A percentile compares a stretch with the other conserved stretches of the same genome.
phyloP scores from a whole-genome alignment of 1,140 invertebrate species.

The Battus philenor region DNA sequence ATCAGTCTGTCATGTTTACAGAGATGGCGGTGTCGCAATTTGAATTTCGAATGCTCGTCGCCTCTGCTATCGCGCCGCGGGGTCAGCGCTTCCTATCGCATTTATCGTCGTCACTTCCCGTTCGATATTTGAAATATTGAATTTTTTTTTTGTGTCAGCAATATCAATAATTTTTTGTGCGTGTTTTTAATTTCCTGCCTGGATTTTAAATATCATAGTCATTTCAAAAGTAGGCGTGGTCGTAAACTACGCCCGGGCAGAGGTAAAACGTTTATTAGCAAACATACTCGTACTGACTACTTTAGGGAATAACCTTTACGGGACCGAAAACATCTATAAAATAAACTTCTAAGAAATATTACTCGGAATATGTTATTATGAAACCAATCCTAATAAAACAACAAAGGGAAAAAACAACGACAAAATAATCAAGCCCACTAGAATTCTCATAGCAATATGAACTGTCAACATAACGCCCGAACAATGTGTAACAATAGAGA shows the following conservation, averaged over 20 bases:
- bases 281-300: too few relatives aligned
- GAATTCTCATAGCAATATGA: conserved; percentile 10
- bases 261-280: too few relatives aligned
- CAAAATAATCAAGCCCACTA: conserved; percentile 3
- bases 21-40: conserved; percentile 44
- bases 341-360: conserved; percentile 5
- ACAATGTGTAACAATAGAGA: conserved; percentile 8
- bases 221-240: too few relatives aligned
- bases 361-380: neutral
- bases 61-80: conserved; percentile 42
- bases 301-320: too few relatives aligned
- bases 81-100: conserved; percentile 58
- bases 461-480: conserved; percentile 7
- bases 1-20: conserved; percentile 27
- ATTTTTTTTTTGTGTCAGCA: conserved; percentile 30
- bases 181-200: neutral
- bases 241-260: too few relatives aligned
- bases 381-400: conserved; percentile 8
- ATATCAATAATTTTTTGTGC: conserved; percentile 12
- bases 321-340: neutral
- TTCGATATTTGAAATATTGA: conserved; percentile 52
- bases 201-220: neutral
- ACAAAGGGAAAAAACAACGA: conserved; percentile 9
- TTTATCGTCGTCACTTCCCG: conserved; percentile 54
- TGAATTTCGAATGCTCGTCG: conserved; percentile 39